Evolutionary conservation across 1,140 invertebrate species (phyloP).

Genomic region (Aphelinus certus): DNA sequence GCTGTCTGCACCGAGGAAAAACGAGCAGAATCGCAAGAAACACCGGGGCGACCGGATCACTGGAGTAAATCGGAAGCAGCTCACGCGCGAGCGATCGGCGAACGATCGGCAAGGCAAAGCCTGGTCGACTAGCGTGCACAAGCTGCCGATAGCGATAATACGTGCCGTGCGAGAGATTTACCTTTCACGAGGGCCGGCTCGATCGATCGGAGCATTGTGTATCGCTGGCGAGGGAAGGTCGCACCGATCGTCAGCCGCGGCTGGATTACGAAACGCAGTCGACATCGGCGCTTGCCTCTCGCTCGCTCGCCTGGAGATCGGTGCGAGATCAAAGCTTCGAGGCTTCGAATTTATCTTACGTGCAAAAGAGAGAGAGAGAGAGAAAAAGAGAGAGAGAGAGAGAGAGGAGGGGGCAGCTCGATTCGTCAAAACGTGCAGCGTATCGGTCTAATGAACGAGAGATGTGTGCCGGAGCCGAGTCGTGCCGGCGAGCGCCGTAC

Average conservation of each 20-base stretch:
- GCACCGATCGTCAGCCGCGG: slow-evolving; percentile 20
- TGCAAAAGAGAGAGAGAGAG: too few relatives aligned
- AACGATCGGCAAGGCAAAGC: neutral
- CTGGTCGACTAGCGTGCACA: too few relatives aligned
- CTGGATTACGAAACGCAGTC: slow-evolving; percentile 29
- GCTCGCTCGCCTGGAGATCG: slow-evolving; percentile 1
- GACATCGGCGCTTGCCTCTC: slow-evolving; percentile 10
- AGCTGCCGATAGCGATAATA: slow-evolving; percentile 11
- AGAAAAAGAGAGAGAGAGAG: too few relatives aligned
- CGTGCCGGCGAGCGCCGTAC: neutral
- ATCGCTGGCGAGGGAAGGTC: slow-evolving; percentile 28
- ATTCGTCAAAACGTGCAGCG: slow-evolving; percentile 30
- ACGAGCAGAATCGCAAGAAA: neutral
- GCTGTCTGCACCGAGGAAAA: neutral
- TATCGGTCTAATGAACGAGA: neutral
- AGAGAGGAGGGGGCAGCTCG: neutral
- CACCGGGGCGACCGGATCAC: neutral
- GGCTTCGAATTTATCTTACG: too few relatives aligned
- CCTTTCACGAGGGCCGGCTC: slow-evolving; percentile 26
- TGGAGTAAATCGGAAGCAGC: neutral
- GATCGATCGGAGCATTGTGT: neutral
- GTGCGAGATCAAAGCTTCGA: slow-evolving; percentile 18
- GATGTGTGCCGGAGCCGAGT: neutral
- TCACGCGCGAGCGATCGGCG: neutral
- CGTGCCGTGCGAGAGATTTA: slow-evolving; percentile 19